Conservation (phyloP, 2,113 vertebrate species). For the Camelus dromedarius region DNA sequence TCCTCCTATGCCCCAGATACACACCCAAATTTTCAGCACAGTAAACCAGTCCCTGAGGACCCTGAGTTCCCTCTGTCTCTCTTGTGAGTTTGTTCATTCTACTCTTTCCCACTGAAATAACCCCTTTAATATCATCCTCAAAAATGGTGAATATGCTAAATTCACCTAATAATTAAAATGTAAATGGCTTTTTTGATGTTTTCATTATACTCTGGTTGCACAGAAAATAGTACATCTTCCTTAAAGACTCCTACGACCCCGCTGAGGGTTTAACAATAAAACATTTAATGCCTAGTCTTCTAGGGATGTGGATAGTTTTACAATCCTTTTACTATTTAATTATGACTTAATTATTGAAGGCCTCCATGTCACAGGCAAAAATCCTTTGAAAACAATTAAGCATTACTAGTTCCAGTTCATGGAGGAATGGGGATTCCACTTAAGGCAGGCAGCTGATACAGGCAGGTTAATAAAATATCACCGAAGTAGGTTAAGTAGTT, state of each 20-base stretch:
- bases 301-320: not conserved
- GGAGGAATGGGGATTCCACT: not conserved
- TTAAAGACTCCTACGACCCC: not conserved
- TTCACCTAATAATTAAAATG: slow-evolving; percentile 47
- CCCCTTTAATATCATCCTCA: not conserved
- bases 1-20: not conserved
- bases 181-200: slow-evolving; percentile 21
- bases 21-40: not conserved
- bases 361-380: slow-evolving; percentile 4
- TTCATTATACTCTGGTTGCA: not conserved
- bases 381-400: slow-evolving; percentile 47
- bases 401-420: not conserved
- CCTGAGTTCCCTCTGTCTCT: not conserved
- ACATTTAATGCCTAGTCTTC: slow-evolving; percentile 34
- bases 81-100: not conserved
- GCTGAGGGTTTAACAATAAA: slow-evolving; percentile 52
- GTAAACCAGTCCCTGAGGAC: not conserved
- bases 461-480: not conserved
- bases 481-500: not conserved
- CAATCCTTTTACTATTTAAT: slow-evolving; percentile 60
- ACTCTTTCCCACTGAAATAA: not conserved
- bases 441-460: not conserved
- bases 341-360: slow-evolving; percentile 53
- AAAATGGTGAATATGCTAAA: slow-evolving; percentile 26
- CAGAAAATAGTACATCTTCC: slow-evolving; percentile 2